Conservation (phyloP, 2,888 invertebrate species). For the Tenthredo distinguenda region DNA sequence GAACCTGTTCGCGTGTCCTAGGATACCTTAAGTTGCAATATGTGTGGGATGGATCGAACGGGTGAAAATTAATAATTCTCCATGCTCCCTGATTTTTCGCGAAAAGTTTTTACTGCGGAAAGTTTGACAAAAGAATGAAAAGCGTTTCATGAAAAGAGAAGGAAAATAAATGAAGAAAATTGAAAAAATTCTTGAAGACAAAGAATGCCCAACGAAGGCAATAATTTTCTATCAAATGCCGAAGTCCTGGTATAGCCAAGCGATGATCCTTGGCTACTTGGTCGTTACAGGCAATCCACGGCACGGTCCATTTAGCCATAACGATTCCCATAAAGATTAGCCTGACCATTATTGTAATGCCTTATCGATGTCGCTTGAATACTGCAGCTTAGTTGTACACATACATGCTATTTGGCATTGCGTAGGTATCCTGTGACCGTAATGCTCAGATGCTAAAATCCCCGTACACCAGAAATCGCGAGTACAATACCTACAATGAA, state of each 20-base stretch:
- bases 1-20: constrained; percentile 12
- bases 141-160: neutral
- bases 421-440: constrained; percentile 27
- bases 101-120: neutral
- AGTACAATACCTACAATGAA: neutral
- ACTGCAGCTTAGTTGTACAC: constrained; percentile 30
- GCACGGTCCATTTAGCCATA: constrained; percentile 52
- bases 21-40: neutral
- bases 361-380: constrained; percentile 50
- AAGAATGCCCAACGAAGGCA: neutral
- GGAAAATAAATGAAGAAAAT: neutral
- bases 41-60: neutral
- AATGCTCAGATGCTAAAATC: neutral
- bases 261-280: constrained; percentile 42
- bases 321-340: constrained; percentile 55
- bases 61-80: neutral
- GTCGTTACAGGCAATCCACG: constrained; percentile 42
- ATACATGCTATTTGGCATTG: neutral
- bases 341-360: constrained; percentile 54
- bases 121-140: neutral
- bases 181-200: neutral
- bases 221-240: constrained; percentile 16
- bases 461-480: neutral
- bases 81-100: neutral
- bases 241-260: neutral